Conservation (phyloP, 1,140 invertebrate genomes). For the Antheraea pernyi region DNA sequence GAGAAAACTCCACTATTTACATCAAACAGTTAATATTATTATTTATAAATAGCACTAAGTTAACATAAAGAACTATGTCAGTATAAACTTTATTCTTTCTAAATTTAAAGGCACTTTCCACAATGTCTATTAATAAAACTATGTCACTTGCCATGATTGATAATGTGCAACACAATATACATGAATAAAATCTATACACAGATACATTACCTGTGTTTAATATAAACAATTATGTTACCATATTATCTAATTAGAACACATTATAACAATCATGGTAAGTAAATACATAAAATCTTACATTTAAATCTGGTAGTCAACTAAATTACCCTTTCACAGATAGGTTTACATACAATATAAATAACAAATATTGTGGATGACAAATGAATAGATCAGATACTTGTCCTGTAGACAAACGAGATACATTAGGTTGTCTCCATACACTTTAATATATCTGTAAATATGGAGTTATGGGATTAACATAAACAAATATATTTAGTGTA, state of each 20-base stretch:
- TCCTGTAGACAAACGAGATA: neutral
- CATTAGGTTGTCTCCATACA: neutral
- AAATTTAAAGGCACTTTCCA: conserved; percentile 76
- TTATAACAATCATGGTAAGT: conserved; percentile 51
- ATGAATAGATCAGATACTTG: neutral
- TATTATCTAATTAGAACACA: neutral
- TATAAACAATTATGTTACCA: neutral
- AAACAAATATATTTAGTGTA: conserved; percentile 9
- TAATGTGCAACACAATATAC: conserved; percentile 16
- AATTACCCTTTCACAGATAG: conserved; percentile 57
- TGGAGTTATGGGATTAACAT: neutral
- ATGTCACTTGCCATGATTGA: conserved; percentile 59
- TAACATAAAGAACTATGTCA: conserved; percentile 78
- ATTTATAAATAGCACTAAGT: conserved; percentile 78
- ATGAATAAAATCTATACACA: neutral
- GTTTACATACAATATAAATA: conserved; percentile 12
- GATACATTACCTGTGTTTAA: neutral
- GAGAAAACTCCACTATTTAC: conserved; percentile 51
- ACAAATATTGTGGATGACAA: conserved; percentile 8
- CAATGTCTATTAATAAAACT: conserved; percentile 70
- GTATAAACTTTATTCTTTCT: conserved; percentile 77
- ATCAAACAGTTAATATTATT: conserved; percentile 78
- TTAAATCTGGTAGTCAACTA: conserved; percentile 59
- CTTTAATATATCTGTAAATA: neutral
- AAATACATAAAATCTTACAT: conserved; percentile 53